Conservation (phyloP, 2,888 invertebrate genomes). For the Drosophila anceps region DNA sequence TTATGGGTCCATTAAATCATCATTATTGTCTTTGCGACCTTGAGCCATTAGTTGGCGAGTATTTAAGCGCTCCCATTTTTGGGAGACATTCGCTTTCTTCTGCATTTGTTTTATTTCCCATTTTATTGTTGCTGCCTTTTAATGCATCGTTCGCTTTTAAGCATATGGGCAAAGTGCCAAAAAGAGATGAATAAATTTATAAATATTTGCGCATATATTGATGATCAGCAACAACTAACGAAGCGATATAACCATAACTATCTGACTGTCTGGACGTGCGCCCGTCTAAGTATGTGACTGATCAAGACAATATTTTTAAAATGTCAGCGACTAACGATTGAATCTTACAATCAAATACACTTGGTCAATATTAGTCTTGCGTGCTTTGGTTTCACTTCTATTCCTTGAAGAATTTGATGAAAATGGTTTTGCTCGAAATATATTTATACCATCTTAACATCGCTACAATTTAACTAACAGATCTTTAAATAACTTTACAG, state of each 20-base stretch:
- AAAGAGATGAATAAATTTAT: not conserved
- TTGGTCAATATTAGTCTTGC: no score
- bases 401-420: no score
- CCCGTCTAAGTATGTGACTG: not conserved
- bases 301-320: not conserved
- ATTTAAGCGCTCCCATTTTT: constrained; percentile 60
- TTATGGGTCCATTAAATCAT: constrained; percentile 85
- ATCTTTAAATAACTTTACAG: no score
- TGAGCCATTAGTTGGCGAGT: constrained; percentile 72
- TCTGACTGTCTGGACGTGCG: not conserved
- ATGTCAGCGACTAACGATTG: no score
- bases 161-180: not conserved
- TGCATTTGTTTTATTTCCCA: constrained; percentile 63
- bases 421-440: no score
- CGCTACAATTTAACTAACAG: no score
- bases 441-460: no score
- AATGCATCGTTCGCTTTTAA: constrained; percentile 55
- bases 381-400: no score
- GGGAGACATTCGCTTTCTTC: constrained; percentile 67
- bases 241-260: not conserved
- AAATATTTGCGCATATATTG: not conserved
- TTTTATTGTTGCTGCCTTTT: constrained; percentile 65
- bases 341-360: no score
- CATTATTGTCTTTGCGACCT: constrained; percentile 84
- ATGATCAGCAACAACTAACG: not conserved